phyloP scores from a whole-genome alignment of 2,888 invertebrate species.

The Gasteruption jaculator region DNA sequence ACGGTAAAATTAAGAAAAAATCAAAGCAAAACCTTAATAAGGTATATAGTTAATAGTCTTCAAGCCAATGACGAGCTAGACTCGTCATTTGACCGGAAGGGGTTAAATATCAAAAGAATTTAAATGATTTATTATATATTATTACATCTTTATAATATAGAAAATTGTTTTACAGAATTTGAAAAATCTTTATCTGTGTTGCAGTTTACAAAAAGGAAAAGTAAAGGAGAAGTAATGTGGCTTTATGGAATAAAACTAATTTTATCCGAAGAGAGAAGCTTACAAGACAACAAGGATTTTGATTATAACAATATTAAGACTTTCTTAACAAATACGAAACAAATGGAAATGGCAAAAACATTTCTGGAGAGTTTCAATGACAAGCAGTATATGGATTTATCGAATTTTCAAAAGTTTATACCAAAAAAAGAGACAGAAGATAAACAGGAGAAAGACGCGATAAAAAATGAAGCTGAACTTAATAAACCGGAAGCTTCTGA shows the following conservation, averaged over 20 bases:
- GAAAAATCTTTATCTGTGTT: slow-evolving; percentile 19
- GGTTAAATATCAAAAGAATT: not conserved
- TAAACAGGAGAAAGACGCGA: slow-evolving; percentile 11
- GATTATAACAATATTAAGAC: slow-evolving; percentile 35
- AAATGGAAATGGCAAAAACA: slow-evolving; percentile 22
- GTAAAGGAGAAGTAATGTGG: slow-evolving; percentile 42
- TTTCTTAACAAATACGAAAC: slow-evolving; percentile 27
- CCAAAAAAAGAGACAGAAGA: slow-evolving; percentile 12
- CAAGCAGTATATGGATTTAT: slow-evolving; percentile 10
- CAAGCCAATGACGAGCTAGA: too few relatives aligned
- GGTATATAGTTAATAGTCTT: too few relatives aligned
- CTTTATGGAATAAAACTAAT: slow-evolving; percentile 48
- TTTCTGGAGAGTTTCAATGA: slow-evolving; percentile 22
- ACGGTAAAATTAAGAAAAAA: too few relatives aligned
- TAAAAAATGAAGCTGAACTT: not conserved
- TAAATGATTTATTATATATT: slow-evolving; percentile 1
- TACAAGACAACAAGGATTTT: slow-evolving; percentile 21
- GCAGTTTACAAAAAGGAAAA: slow-evolving; percentile 47
- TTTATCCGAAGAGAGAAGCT: slow-evolving; percentile 30
- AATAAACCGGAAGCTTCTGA: slow-evolving; percentile 2
- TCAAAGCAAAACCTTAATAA: too few relatives aligned
- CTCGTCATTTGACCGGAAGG: too few relatives aligned
- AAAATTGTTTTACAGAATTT: not conserved
- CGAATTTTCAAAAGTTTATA: slow-evolving; percentile 19
- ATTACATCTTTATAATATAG: not conserved